These are phyloP conservation scores for Drosophila leontia DNA, from an alignment of 1,140 invertebrate species.

Conservation along the genomic window DNA sequence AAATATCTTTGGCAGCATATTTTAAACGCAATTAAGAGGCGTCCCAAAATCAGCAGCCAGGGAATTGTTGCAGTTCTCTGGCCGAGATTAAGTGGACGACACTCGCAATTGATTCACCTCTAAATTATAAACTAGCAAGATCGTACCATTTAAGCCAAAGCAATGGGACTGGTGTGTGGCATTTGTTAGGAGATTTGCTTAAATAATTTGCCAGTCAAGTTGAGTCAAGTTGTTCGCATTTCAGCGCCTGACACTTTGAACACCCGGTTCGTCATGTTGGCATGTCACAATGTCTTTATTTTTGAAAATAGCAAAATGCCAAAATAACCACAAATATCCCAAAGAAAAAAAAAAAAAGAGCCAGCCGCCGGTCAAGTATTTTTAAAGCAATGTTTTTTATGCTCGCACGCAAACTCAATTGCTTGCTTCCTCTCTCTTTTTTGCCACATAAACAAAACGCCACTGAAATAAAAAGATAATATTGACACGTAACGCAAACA, in stretches of 20 bases:
- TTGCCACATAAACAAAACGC: conserved; percentile 70
- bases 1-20: conserved; percentile 68
- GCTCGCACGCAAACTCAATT: conserved; percentile 54
- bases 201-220: conserved; percentile 68
- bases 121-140: conserved; percentile 42
- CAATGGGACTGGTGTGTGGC: conserved; percentile 13
- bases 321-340: conserved; percentile 37
- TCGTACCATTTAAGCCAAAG: conserved; percentile 13
- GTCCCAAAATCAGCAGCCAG: conserved; percentile 29
- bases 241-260: conserved; percentile 78
- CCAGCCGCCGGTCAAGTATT: conserved; percentile 58
- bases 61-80: conserved; percentile 54
- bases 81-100: conserved; percentile 72
- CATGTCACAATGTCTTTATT: conserved; percentile 71
- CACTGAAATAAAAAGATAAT: conserved; percentile 63
- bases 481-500: conserved; percentile 79
- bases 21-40: conserved; percentile 76
- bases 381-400: conserved; percentile 79
- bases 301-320: conserved; percentile 52
- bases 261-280: conserved; percentile 76
- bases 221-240: conserved; percentile 75
- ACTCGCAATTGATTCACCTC: conserved; percentile 50
- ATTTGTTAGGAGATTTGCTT: conserved; percentile 20
- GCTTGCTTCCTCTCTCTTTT: conserved; percentile 50
- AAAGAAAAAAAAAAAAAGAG: conserved; percentile 1